phyloP scores from a whole-genome alignment of 2,797 vertebrate genomes.

The Lemur catta region DNA sequence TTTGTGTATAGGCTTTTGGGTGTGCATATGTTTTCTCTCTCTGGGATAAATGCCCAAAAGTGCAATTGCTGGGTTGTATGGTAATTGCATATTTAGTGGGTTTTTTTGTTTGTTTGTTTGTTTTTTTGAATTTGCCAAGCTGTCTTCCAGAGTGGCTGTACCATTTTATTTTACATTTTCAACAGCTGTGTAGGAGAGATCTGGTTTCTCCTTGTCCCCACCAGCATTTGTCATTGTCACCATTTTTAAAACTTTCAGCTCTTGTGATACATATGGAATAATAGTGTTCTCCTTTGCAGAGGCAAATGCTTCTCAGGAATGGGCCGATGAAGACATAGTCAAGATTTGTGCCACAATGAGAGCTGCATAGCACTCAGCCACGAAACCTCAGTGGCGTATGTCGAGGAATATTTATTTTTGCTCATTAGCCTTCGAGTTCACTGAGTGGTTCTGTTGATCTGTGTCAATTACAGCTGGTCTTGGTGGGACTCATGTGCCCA shows the following conservation, averaged over 20 bases:
- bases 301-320: not conserved
- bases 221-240: not conserved
- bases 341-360: not conserved
- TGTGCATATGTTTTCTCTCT: not conserved
- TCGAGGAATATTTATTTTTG: not conserved
- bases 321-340: not conserved
- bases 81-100: not conserved
- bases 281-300: not conserved
- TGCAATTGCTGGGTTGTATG: not conserved
- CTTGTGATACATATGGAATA: no score
- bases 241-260: not conserved
- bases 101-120: not conserved
- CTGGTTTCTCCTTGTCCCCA: not conserved
- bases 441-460: fast-evolving
- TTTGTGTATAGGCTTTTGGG: not conserved
- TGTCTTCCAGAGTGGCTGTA: not conserved
- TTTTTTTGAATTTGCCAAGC: not conserved
- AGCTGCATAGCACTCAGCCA: no score
- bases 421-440: not conserved
- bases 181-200: not conserved
- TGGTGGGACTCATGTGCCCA: fast-evolving
- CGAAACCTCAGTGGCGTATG: not conserved
- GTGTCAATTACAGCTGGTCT: not conserved
- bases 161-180: not conserved
- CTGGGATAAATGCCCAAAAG: not conserved